Conservation (phyloP, 2,888 invertebrate genomes). For the Metalampra italica region DNA sequence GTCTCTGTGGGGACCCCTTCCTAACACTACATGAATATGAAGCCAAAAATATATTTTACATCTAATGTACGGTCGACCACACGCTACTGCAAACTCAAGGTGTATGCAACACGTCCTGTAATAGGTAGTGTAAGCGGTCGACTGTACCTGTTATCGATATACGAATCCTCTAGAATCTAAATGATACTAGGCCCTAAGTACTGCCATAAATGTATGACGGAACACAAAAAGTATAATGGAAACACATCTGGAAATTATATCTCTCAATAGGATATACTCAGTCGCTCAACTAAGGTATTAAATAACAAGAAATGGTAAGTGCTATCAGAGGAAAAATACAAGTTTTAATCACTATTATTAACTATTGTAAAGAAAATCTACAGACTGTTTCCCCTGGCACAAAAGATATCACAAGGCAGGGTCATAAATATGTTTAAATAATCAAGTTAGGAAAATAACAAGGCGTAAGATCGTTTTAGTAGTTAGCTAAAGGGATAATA, state of each 20-base stretch:
- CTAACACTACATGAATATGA: slow-evolving; percentile 46
- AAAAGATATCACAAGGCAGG: slow-evolving; percentile 43
- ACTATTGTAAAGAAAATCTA: slow-evolving; percentile 30
- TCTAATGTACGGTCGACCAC: slow-evolving; percentile 35
- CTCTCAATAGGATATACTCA: slow-evolving; percentile 31
- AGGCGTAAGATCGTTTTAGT: slow-evolving; percentile 25
- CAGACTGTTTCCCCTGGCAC: slow-evolving; percentile 30
- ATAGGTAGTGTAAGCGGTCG: slow-evolving; percentile 1
- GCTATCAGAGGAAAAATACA: slow-evolving; percentile 18
- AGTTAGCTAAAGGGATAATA: neutral
- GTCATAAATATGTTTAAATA: slow-evolving; percentile 26
- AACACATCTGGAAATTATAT: slow-evolving; percentile 37
- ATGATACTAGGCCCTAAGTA: slow-evolving; percentile 67
- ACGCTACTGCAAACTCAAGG: neutral
- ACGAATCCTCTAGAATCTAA: slow-evolving; percentile 35
- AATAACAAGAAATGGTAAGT: slow-evolving; percentile 42
- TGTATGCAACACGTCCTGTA: neutral
- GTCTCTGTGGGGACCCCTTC: slow-evolving; percentile 16
- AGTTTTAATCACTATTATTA: slow-evolving; percentile 9
- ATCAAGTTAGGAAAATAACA: slow-evolving; percentile 14
- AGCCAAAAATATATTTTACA: slow-evolving; percentile 63
- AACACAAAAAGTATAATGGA: slow-evolving; percentile 36
- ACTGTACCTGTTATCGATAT: slow-evolving; percentile 29
- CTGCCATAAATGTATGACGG: slow-evolving; percentile 46
- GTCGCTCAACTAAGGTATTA: slow-evolving; percentile 22